These are phyloP conservation scores for Dioctria linearis DNA, from an alignment of 2,888 invertebrate genomes.

Conservation along the genomic window DNA sequence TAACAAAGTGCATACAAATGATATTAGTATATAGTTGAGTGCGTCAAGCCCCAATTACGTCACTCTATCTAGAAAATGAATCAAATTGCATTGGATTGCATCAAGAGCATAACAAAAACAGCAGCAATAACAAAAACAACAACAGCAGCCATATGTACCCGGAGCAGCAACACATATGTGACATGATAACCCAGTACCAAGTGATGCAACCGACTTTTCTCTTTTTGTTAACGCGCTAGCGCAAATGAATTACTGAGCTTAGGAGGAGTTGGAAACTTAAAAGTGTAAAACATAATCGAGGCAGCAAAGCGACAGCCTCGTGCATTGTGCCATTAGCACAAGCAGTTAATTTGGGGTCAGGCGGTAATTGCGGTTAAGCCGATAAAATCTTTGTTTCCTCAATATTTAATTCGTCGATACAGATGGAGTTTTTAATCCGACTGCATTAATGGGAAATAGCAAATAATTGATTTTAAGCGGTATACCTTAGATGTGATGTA, in stretches of 20 bases:
- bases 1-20: no score
- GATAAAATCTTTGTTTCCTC: constrained; percentile 46
- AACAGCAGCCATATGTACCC: not conserved
- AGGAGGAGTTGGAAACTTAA: constrained; percentile 3
- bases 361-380: constrained; percentile 38
- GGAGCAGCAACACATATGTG: constrained; percentile 14
- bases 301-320: not conserved
- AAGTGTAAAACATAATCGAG: constrained; percentile 21
- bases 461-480: not conserved
- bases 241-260: constrained; percentile 12
- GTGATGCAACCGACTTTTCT: constrained; percentile 46
- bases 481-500: not conserved
- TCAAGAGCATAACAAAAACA: not conserved
- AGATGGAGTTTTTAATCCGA: constrained; percentile 5
- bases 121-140: not conserved
- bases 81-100: constrained; percentile 44
- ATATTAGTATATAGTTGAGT: constrained; percentile 3
- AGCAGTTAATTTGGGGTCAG: constrained; percentile 46
- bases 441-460: constrained; percentile 10
- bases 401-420: constrained; percentile 20
- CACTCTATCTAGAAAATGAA: constrained; percentile 41
- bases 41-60: constrained; percentile 24
- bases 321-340: constrained; percentile 29
- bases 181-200: constrained; percentile 45
- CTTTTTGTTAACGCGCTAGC: constrained; percentile 28